Evolutionary conservation across 2,888 invertebrate genomes (phyloP), one percentile per base, ranked within the genome.

Genomic region (Minunthozetes semirufus): DNA sequence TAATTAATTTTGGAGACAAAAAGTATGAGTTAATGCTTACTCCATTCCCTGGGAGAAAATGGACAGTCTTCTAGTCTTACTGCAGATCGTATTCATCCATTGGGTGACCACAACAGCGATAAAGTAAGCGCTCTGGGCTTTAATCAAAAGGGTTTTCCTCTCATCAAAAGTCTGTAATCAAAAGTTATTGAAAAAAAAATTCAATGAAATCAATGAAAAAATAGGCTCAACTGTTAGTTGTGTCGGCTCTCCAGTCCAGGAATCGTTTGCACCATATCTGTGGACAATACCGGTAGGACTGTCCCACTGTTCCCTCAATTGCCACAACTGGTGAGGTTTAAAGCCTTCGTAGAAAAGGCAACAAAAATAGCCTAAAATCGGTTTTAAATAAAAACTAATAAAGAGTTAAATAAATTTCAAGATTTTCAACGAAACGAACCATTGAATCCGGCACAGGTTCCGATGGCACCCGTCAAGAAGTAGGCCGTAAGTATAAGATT

Each of bases 291-390:
- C 84, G 79, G 86, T 85, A 77, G 82, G 81, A 66, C 86, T 81
- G 80, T 86, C 85, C 80, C 85, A 85, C 78, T 85, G 81, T 61
- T 83, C 83, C 76, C 82, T 80, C 8, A 84, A 82, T 78, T 86
- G 85, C 85, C 86, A 86, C 63, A 86, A 81, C 72, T 81, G 80
- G 71, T 78, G 78, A 25, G 84, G 83, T 83, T 94, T 87, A 88
- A 99, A 99, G 80, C 98, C 99, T 84, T 98, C 98, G 84, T 98
- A 98, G 86, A 95, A 97, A 95, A 98, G 94, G 84, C 99, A 98
- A 81, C 99, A 96, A 85, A 98, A 97, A 87, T 99, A 99, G 75
- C 94, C 93, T 87, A 97, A 6, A 42, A 42, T 42, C 13, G 86
- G 82, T 86, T 86, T n/a, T 9, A 6, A 22, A 53, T 19, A 63